Evolutionary conservation across 1,140 invertebrate species (phyloP).

Genomic region (Cotesia chilonis): DNA sequence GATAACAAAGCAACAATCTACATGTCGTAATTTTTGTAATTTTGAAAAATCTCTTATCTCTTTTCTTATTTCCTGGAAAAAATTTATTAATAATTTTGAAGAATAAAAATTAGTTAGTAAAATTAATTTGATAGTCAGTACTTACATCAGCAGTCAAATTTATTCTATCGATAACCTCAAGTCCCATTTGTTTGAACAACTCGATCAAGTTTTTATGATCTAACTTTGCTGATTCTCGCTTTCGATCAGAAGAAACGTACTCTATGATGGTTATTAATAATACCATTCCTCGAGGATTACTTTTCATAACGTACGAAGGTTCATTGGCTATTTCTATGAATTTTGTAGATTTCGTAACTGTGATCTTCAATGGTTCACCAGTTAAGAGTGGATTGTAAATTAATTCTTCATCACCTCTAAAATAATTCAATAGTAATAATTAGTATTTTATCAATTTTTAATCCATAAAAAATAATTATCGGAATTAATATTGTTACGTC

Average conservation of each 20-base stretch:
- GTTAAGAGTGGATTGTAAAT: slow-evolving; percentile 44
- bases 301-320: slow-evolving; percentile 64
- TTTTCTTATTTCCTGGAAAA: slow-evolving; percentile 57
- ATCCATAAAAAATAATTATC: too few species aligned
- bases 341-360: slow-evolving; percentile 52
- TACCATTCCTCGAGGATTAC: slow-evolving; percentile 67
- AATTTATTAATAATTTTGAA: background rate
- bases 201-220: slow-evolving; percentile 65
- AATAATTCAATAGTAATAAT: background rate
- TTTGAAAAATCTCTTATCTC: slow-evolving; percentile 55
- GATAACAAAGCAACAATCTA: slow-evolving; percentile 69
- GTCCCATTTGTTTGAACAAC: slow-evolving; percentile 68
- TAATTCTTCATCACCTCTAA: slow-evolving; percentile 38
- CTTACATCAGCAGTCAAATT: slow-evolving; percentile 62
- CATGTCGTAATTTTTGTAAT: slow-evolving; percentile 50
- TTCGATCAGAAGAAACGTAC: slow-evolving; percentile 52
- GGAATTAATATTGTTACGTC: too few species aligned
- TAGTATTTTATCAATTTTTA: too few species aligned
- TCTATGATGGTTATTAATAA: slow-evolving; percentile 66
- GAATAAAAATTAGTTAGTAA: too few species aligned
- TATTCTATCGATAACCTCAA: slow-evolving; percentile 57
- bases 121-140: background rate
- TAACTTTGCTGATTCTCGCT: slow-evolving; percentile 62
- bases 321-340: slow-evolving; percentile 49
- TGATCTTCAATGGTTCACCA: slow-evolving; percentile 46